phyloP scores from a whole-genome alignment of 2,113 vertebrate species.

The Trichomycterus rosablanca region DNA sequence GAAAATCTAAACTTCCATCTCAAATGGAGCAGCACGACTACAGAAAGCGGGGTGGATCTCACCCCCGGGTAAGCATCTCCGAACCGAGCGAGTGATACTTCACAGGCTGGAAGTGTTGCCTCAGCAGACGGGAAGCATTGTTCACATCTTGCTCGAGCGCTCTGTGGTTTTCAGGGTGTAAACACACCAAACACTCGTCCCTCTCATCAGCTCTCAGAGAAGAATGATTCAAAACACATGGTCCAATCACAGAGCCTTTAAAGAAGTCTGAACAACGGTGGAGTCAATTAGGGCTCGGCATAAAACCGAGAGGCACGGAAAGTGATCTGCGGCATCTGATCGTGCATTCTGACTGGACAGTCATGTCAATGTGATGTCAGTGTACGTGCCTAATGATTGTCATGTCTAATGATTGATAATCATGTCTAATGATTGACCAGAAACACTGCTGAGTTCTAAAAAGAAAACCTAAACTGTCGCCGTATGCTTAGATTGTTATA shows the following conservation, averaged over 20 bases:
- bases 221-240: not conserved
- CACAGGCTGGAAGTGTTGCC: not conserved
- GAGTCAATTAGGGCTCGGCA: slow-evolving; percentile 34
- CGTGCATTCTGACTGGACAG: not conserved
- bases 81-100: not conserved
- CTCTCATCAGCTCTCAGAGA: slow-evolving; percentile 29
- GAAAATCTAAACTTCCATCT: not conserved
- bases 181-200: slow-evolving; percentile 28
- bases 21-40: not conserved
- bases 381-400: no score
- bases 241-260: slow-evolving; percentile 25
- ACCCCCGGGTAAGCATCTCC: not conserved
- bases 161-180: slow-evolving; percentile 9
- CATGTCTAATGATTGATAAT: no score
- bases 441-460: no score
- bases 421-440: no score
- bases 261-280: slow-evolving; percentile 40
- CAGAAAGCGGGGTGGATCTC: not conserved
- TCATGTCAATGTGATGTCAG: no score
- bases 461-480: no score
- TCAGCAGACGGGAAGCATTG: slow-evolving; percentile 6
- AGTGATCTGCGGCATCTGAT: not conserved
- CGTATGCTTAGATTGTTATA: no score
- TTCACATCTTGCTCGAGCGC: slow-evolving; percentile 3
- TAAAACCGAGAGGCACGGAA: slow-evolving; percentile 41